These are phyloP conservation scores for Phrynocephalus vlangalii DNA, from an alignment of 2,797 vertebrate species.

Conservation along the genomic window DNA sequence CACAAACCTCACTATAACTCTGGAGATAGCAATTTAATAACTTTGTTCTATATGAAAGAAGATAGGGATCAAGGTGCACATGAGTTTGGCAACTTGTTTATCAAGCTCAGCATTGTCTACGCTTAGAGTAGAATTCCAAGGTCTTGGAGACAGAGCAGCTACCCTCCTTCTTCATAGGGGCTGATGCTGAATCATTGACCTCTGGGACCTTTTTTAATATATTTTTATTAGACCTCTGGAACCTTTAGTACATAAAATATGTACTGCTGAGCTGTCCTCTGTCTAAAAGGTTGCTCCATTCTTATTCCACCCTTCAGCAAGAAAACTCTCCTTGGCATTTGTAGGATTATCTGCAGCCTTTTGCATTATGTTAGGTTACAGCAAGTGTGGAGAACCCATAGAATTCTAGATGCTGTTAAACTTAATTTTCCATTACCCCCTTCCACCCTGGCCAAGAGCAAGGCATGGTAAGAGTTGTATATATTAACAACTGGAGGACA, in stretches of 20 bases:
- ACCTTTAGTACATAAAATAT: background rate
- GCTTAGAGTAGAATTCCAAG: background rate
- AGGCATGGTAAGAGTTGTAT: background rate
- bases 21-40: background rate
- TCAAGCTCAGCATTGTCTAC: background rate
- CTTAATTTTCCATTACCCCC: background rate
- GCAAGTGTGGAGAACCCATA: background rate
- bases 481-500: background rate
- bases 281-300: background rate
- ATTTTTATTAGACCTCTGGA: no score
- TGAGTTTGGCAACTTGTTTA: background rate
- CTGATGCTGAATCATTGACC: background rate
- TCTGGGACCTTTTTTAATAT: background rate
- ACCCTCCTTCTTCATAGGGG: background rate
- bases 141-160: background rate
- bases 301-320: background rate
- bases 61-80: background rate
- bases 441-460: background rate
- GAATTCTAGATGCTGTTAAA: background rate
- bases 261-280: background rate
- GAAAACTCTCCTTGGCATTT: no score
- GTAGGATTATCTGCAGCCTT: background rate
- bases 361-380: background rate
- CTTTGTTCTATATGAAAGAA: background rate
- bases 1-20: background rate